phyloP scores from a whole-genome alignment of 2,113 vertebrate species.

The Mustela nigripes region DNA sequence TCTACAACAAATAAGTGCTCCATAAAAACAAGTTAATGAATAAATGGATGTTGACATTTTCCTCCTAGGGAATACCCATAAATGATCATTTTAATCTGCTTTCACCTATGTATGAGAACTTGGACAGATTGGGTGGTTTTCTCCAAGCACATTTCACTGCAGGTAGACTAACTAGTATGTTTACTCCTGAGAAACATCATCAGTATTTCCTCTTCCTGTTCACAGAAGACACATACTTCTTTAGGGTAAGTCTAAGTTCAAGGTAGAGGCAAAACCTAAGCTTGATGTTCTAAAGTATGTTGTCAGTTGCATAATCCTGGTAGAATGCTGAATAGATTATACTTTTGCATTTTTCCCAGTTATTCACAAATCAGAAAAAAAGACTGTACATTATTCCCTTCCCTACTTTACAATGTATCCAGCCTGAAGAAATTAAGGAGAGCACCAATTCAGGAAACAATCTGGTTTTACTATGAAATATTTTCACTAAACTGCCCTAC shows the following conservation, averaged over 20 bases:
- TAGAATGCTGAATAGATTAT: background rate
- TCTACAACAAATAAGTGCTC: background rate
- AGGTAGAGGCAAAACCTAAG: background rate
- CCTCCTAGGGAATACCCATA: background rate
- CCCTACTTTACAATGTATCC: slow-evolving; percentile 54
- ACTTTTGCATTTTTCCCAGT: slow-evolving; percentile 25
- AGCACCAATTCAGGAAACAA: slow-evolving; percentile 47
- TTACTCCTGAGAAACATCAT: background rate
- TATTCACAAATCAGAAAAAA: background rate
- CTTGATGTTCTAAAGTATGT: background rate
- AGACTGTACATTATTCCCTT: background rate
- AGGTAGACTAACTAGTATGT: background rate
- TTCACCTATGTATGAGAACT: background rate
- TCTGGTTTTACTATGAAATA: background rate
- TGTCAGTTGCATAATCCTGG: background rate
- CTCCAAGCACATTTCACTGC: background rate
- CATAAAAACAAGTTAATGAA: background rate
- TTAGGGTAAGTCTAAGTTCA: background rate
- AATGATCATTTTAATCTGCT: background rate
- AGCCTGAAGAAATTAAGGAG: slow-evolving; percentile 43
- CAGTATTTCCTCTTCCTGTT: background rate
- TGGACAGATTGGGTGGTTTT: background rate
- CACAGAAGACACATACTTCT: background rate
- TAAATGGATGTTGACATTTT: background rate
- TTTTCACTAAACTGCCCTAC: slow-evolving; percentile 49